Percentiles rank a stretch among this genome's conserved stretches.
Evolutionary conservation across 2,113 vertebrate species (phyloP).

Genomic region (Eublepharis macularius): DNA sequence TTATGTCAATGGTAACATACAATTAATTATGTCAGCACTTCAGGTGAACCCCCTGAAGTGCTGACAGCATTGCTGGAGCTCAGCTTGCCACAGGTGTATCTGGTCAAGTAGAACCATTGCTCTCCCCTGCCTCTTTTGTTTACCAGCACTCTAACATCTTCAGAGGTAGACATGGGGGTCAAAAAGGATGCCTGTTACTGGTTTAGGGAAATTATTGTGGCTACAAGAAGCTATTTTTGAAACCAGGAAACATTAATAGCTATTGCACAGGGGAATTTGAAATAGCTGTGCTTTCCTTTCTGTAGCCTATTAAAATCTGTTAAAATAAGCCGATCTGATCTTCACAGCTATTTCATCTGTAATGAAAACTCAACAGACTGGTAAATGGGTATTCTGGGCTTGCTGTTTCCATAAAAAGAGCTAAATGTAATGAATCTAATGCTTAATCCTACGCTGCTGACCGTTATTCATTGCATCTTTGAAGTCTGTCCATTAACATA

Average conservation of each 20-base stretch:
- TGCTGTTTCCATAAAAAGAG: not conserved
- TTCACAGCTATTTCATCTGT: not conserved
- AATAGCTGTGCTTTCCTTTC: not conserved
- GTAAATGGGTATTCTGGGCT: conserved; percentile 4
- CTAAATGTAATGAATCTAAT: not conserved
- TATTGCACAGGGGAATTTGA: not conserved
- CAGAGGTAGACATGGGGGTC: too few relatives aligned
- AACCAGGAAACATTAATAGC: too few relatives aligned
- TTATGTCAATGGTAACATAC: not conserved
- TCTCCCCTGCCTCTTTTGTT: too few relatives aligned
- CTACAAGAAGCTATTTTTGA: not conserved
- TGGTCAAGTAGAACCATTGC: too few relatives aligned
- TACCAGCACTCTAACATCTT: too few relatives aligned
- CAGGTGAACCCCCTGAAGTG: too few relatives aligned
- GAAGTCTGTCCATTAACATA: not conserved
- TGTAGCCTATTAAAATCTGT: not conserved
- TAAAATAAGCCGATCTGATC: not conserved
- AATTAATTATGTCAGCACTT: not conserved
- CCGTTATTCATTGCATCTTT: conserved; percentile 4
- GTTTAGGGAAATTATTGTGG: not conserved
- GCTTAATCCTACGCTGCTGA: conserved; percentile 7
- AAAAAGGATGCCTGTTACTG: too few relatives aligned
- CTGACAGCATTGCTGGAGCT: too few relatives aligned
- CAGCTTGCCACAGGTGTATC: too few relatives aligned
- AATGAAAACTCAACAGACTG: not conserved